Base-by-base conservation (phyloP, 2,113 vertebrate species). In the Entomyzon cyanotis region DNA sequence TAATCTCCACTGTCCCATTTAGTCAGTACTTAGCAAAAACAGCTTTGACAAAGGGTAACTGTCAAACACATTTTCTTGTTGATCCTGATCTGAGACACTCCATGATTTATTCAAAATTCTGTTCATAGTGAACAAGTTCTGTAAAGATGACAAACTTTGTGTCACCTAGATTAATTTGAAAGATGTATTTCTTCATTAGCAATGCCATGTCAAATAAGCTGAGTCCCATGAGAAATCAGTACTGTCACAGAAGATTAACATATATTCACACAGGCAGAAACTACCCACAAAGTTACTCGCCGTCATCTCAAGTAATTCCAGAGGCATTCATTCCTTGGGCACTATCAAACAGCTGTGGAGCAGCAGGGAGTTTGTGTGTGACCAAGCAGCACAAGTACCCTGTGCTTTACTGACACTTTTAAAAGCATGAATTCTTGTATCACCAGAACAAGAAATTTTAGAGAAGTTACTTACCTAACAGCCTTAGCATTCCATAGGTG, bases 281-380 rank as follows among this genome's bases (percentile, higher is more conserved):
- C 9, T 41, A 3, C 5, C 50, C 55, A 39, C 50, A 47, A 11
- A 50, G 5, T 19, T 19, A 4, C 3, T 50, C 39, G 16, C 11
- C 53, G 52, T 18, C 11, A 30, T 2, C 16, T 60, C 30, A 28
- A 47, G 5, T 4, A 42, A 49, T 25, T 60, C 50, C 70, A 42
- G 59, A 68, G 49, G 47, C 30, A 74, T 14, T 60, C 23, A 69
- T 12, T 60, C 30, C 19, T 39, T n/a, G 42, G 19, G 15, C 69
- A 37, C 52, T 14, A 0, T 3, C 63, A 37, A n/a, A 30, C 5
- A 75, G 39, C 52, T 5, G 1, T 1, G 5, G 35, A 68, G 8
- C 39, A 28, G 1, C 1, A 24, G 7, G 27, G 23, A 62, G 4
- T 10, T 6, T 18, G 6, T 33, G 52, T 11, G 8, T 24, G 9